A percentile compares a stretch with the other conserved stretches of the same genome.
These are phyloP conservation scores for Cromileptes altivelis DNA, from an alignment of 2,113 vertebrate genomes.

Conservation along the genomic window DNA sequence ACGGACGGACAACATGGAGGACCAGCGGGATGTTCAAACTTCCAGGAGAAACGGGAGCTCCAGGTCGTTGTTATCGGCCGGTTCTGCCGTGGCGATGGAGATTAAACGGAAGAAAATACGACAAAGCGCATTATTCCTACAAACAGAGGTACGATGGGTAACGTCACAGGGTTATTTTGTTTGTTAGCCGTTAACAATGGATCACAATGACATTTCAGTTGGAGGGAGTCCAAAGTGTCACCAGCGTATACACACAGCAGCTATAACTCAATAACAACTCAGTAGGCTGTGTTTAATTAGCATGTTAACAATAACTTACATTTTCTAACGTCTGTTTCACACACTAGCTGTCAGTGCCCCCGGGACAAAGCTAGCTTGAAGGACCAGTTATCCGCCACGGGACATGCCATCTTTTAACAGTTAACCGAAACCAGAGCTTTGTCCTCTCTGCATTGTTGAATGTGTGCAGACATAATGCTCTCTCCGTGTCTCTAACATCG, in stretches of 20 bases:
- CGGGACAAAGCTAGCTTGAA: not conserved
- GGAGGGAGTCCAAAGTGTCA: slow-evolving; percentile 38
- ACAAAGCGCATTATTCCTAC: slow-evolving; percentile 77
- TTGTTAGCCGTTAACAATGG: not conserved
- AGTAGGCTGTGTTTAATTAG: not conserved
- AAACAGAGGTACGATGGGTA: slow-evolving; percentile 75
- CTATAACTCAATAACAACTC: not conserved
- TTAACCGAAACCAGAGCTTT: slow-evolving; percentile 23
- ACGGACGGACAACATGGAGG: slow-evolving; percentile 74
- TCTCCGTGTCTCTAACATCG: slow-evolving; percentile 3
- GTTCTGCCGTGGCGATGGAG: slow-evolving; percentile 86
- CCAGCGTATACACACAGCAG: not conserved
- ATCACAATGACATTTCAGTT: slow-evolving; percentile 6
- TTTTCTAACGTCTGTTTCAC: not conserved
- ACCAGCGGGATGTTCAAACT: slow-evolving; percentile 85
- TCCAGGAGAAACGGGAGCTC: slow-evolving; percentile 63
- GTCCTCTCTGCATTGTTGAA: slow-evolving; percentile 13
- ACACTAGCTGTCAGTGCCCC: not conserved
- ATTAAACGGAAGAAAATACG: slow-evolving; percentile 85
- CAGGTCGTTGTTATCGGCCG: slow-evolving; percentile 64
- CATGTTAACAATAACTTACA: not conserved
- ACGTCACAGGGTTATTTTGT: not conserved
- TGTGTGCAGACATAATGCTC: not conserved
- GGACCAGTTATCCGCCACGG: not conserved
- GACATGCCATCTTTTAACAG: slow-evolving; percentile 7